A percentile compares a stretch with the other conserved stretches of the same genome.
These are phyloP conservation scores for Dendrocincla tyrannina DNA, from an alignment of 2,797 vertebrate species.

Conservation along the genomic window DNA sequence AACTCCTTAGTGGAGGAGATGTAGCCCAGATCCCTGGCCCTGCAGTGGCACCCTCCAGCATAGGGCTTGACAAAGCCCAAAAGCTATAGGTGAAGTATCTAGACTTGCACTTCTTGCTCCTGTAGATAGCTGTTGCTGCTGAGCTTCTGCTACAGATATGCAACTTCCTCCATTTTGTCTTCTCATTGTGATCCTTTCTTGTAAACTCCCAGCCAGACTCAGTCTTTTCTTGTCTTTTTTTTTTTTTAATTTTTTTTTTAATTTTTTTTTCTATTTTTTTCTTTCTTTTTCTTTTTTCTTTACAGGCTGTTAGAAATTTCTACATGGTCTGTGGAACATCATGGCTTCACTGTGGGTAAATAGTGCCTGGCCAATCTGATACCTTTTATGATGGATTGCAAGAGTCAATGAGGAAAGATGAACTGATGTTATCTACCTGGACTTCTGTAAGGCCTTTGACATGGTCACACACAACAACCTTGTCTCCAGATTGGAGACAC, in stretches of 20 bases:
- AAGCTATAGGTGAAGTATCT: neutral
- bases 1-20: neutral
- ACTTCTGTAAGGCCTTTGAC: neutral
- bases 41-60: neutral
- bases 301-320: neutral
- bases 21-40: neutral
- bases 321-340: neutral
- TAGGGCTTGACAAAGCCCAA: neutral
- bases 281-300: too few species aligned
- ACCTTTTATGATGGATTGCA: neutral
- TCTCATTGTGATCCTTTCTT: neutral
- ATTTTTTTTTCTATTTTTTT: too few species aligned
- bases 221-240: too few species aligned
- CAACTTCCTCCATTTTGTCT: neutral
- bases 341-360: too few species aligned
- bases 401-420: neutral
- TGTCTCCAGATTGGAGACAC: neutral
- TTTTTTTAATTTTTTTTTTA: too few species aligned
- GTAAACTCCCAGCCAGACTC: neutral
- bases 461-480: neutral
- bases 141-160: neutral
- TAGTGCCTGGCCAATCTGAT: too few species aligned
- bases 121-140: neutral
- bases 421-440: neutral
- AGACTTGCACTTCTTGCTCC: neutral